Base-by-base conservation (phyloP, 2,888 invertebrate genomes). In the Oligia strigilis region DNA sequence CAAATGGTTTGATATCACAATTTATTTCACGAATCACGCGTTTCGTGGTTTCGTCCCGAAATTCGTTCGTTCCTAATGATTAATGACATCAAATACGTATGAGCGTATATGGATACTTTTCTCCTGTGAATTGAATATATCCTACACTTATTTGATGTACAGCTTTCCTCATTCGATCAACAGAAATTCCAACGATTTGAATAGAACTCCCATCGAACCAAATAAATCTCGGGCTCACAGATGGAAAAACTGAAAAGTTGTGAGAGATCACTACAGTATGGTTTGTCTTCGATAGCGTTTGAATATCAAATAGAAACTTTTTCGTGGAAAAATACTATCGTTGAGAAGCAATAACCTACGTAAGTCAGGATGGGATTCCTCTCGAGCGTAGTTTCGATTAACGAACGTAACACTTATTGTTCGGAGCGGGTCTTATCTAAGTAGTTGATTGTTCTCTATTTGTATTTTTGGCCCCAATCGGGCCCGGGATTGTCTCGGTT, bases 1-100 rank as follows among this genome's bases (percentile, higher is more conserved):
- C 92, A 93, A 94, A 94, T 93, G 91, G 92, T 91, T 91, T 92
- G 91, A 89, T 90, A 87, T 88, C 86, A 91, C 89, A 90, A 91
- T 88, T 92, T 88, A 90, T 87, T 81, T 85, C 73, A 84, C 87
- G 85, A 75, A 87, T 87, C 84, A 84, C 77, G 52, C 85, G 52
- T 80, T 84, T 75, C 77, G 81, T 75, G 87, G 85, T 77, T 73
- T 70, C 65, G 64, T 49, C 19, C 23, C 65, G 72, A 62, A 75
- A 84, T 86, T 86, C 83, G 65, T 86, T 72, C 65, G 36, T 66
- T 75, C 69, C n/a, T 73, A 60, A 75, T 84, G 86, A 86, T 86
- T 86, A 69, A 84, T 86, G 83, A 70, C 46, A 55, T 65, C 58
- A 75, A 73, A 36, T 29, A 29, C 1, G 29, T 62, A 73, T 64